Evolutionary conservation across 2,113 vertebrate genomes (phyloP), one percentile per base, ranked within the genome.

Genomic region (Nerophis ophidion): DNA sequence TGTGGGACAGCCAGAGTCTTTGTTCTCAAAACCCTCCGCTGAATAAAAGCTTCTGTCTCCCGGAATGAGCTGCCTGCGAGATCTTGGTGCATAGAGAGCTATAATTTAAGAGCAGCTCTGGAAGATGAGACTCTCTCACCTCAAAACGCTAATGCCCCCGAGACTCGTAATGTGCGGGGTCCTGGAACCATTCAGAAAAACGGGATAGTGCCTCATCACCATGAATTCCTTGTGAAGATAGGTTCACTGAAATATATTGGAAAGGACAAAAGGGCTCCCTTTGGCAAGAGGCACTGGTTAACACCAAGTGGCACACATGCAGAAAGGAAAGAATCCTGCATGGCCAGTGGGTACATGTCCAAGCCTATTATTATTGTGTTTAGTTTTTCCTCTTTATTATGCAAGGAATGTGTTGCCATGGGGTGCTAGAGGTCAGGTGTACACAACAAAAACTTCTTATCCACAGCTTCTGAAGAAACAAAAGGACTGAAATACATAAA

Each of bases 271-370:
- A 81, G 66, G 70, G 55, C 44, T 71, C 13, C 66, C 46, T 70
- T 79, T 87, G 83, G 83, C 83, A 85, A 64, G 66, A 72, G 16
- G 46, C 47, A 66, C 61, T 53, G 68, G 70, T 66, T 60, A 80
- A 71, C 60, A 76, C 52, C 72, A 64, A 72, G 55, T 65, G 71
- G 70, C 80, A 58, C 6, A 13, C 57, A 61, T 38, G 67, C 68
- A 71, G 51, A 72, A 70, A 74, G 70, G 54, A 81, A 67, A 68
- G 65, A 49, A 4, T 80, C 71, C 73, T 68, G 50, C 53, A 48
- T 66, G 57, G 78, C 85, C 71, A 64, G 68, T 74, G 76, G 26
- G 82, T 78, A 84, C 74, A 77, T 80, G 77, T 84, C 76, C 78
- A 78, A 70, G 61, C 71, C 74, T 82, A 61, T 85, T 84, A 82